Conservation (phyloP, 2,797 vertebrate species). For the Rhadinocentrus ornatus region DNA sequence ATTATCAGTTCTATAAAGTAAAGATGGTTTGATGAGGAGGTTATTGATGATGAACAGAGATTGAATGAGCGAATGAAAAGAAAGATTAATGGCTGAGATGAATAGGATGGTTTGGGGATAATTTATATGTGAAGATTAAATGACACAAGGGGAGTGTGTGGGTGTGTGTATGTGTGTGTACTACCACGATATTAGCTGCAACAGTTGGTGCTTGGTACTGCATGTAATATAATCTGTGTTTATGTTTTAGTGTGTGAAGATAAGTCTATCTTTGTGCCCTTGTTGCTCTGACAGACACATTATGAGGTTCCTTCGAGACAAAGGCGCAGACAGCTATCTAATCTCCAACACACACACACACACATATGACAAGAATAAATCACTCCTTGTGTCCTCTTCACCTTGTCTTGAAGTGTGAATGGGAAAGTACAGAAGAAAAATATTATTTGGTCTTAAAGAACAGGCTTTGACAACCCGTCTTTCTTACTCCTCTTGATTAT, state of each 20-base stretch:
- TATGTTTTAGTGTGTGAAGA: constrained; percentile 36
- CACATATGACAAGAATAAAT: constrained; percentile 53
- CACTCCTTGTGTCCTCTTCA: constrained; percentile 42
- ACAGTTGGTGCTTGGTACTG: constrained; percentile 8
- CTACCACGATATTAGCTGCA: constrained; percentile 11
- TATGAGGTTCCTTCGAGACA: constrained; percentile 58
- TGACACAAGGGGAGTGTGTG: constrained; percentile 11
- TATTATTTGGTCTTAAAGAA: constrained; percentile 51
- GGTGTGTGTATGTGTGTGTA: constrained; percentile 23
- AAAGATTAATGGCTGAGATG: constrained; percentile 24
- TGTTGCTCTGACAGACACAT: constrained; percentile 63
- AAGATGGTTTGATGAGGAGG: constrained; percentile 7
- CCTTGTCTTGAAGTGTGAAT: constrained; percentile 28
- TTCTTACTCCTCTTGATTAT: constrained; percentile 10
- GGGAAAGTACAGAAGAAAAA: constrained; percentile 23
- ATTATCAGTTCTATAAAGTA: constrained; percentile 12
- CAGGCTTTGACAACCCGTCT: constrained; percentile 22
- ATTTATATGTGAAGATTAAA: constrained; percentile 32
- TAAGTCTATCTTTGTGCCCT: constrained; percentile 54
- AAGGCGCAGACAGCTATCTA: constrained; percentile 54
- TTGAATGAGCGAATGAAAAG: constrained; percentile 22
- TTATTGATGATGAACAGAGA: constrained; percentile 2
- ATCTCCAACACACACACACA: constrained; percentile 40
- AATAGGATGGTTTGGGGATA: constrained; percentile 15
- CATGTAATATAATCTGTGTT: constrained; percentile 12